Conservation (phyloP, 2,797 vertebrate species). For the Molossus alvarezi region DNA sequence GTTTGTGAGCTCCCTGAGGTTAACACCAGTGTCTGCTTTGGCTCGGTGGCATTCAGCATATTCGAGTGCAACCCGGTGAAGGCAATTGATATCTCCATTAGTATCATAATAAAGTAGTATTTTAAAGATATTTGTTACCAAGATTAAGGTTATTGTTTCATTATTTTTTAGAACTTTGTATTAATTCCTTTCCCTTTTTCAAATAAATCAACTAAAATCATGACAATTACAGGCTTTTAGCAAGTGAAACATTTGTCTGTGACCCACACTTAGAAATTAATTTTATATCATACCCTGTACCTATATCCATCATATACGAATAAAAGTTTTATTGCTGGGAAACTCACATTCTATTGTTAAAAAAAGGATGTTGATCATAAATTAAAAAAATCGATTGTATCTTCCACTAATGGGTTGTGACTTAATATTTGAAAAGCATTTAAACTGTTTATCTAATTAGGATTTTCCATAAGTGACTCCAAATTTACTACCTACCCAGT, state of each 20-base stretch:
- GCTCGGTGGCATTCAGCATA: slow-evolving; percentile 14
- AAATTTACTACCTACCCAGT: slow-evolving; percentile 65
- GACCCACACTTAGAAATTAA: slow-evolving; percentile 26
- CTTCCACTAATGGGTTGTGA: slow-evolving; percentile 61
- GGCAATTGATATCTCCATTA: slow-evolving; percentile 45
- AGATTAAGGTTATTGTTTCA: slow-evolving; percentile 67
- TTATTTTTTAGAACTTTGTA: slow-evolving; percentile 50
- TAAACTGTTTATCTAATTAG: slow-evolving; percentile 72
- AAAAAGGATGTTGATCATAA: slow-evolving; percentile 12
- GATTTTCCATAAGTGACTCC: slow-evolving; percentile 60
- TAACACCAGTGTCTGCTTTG: slow-evolving; percentile 48
- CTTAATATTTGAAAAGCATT: slow-evolving; percentile 67
- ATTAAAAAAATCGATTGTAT: slow-evolving; percentile 11
- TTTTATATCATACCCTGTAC: slow-evolving; percentile 10
- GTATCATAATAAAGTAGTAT: slow-evolving; percentile 47
- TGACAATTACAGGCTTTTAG: not conserved
- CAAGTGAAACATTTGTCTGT: not conserved
- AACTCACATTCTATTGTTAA: not conserved
- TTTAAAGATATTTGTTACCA: slow-evolving; percentile 59
- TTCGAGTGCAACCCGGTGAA: slow-evolving; percentile 43
- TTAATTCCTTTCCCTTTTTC: slow-evolving; percentile 37
- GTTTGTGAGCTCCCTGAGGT: slow-evolving; percentile 55
- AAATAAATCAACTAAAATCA: slow-evolving; percentile 55
- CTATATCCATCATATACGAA: not conserved
- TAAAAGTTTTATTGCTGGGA: slow-evolving; percentile 54